These are phyloP conservation scores for Dipodomys ordii DNA, from an alignment of 2,113 vertebrate genomes.

Conservation along the genomic window DNA sequence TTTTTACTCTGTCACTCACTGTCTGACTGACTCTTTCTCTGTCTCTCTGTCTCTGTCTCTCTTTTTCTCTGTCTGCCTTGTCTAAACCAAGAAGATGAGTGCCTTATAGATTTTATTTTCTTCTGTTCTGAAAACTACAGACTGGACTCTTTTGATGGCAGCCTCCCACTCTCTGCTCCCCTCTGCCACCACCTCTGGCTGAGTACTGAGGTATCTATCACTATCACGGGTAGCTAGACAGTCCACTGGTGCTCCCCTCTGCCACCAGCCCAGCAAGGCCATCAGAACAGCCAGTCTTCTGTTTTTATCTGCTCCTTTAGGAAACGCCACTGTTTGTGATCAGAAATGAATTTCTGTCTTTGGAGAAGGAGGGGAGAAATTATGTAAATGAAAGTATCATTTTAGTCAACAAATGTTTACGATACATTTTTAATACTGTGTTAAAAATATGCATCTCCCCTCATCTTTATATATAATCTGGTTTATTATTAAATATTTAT, in stretches of 20 bases:
- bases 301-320: constrained; percentile 2
- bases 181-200: not conserved
- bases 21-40: too few species aligned
- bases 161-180: not conserved
- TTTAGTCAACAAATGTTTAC: constrained; percentile 77
- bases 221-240: not conserved
- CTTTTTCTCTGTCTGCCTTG: too few species aligned
- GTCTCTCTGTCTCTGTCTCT: too few species aligned
- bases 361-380: not conserved
- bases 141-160: not conserved
- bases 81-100: not conserved
- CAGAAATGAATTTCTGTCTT: constrained; percentile 55
- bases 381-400: constrained; percentile 50
- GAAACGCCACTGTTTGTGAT: constrained; percentile 40
- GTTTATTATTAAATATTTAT: constrained; percentile 78
- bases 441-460: constrained; percentile 64
- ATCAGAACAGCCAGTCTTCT: not conserved
- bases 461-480: constrained; percentile 65
- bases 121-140: not conserved
- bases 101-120: not conserved
- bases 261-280: not conserved
- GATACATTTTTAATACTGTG: constrained; percentile 69
- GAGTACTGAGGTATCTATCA: not conserved
- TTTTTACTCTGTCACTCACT: too few species aligned
- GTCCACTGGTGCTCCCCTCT: too few species aligned